Evolutionary conservation across 2,888 invertebrate species (phyloP).

Genomic region (Galeruca laticollis): DNA sequence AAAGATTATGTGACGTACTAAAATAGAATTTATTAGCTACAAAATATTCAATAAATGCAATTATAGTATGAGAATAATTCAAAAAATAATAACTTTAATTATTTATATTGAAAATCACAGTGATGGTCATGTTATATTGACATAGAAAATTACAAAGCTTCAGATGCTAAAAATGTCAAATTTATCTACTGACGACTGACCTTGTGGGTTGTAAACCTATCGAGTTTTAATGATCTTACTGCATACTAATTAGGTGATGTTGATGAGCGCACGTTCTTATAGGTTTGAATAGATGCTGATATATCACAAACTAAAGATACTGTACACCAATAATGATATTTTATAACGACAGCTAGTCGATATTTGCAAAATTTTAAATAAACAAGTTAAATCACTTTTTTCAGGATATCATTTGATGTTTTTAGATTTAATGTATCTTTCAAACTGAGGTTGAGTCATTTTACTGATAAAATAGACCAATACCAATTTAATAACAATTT

Average conservation of each 20-base stretch:
- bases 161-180: slow-evolving; percentile 5
- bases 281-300: no score
- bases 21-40: background rate
- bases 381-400: no score
- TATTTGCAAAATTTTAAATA: no score
- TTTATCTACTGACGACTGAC: background rate
- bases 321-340: no score
- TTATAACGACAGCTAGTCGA: no score
- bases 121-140: background rate
- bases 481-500: no score
- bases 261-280: background rate
- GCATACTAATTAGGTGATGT: background rate
- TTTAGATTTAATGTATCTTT: no score
- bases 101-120: background rate
- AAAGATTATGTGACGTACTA: background rate
- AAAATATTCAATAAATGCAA: background rate
- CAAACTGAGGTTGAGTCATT: no score
- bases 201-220: background rate
- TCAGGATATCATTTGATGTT: no score
- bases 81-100: background rate
- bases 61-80: background rate
- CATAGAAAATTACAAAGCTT: slow-evolving; percentile 1
- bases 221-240: background rate
- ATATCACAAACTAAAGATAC: no score
- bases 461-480: no score